A percentile compares a stretch with the other conserved stretches of the same genome.
These are phyloP conservation scores for Rhadina sibilatrix DNA, from an alignment of 2,113 vertebrate genomes.

Conservation along the genomic window DNA sequence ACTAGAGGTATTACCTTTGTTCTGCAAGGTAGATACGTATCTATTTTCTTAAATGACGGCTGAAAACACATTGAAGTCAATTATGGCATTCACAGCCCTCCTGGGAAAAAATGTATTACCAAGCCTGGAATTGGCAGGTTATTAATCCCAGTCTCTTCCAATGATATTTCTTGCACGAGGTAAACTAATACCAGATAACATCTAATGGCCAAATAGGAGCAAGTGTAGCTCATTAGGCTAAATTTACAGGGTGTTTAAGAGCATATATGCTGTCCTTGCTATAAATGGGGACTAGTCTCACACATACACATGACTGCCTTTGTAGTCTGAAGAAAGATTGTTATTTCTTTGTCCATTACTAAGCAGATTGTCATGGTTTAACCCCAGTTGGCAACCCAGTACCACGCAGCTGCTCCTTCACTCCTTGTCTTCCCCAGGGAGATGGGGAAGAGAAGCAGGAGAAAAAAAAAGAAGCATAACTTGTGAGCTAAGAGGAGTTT, in stretches of 20 bases:
- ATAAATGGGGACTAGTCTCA: not conserved
- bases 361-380: not conserved
- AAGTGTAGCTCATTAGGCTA: not conserved
- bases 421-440: not conserved
- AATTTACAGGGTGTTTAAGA: not conserved
- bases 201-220: not conserved
- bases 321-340: not conserved
- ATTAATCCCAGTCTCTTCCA: not conserved
- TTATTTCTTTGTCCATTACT: not conserved
- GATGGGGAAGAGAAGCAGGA: not conserved
- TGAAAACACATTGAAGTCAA: not conserved
- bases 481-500: not conserved
- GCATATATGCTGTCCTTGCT: not conserved
- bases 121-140: not conserved
- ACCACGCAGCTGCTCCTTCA: not conserved
- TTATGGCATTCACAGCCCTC: not conserved
- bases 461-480: not conserved
- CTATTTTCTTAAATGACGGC: not conserved
- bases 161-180: not conserved
- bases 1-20: not conserved
- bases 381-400: not conserved
- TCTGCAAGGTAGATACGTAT: not conserved
- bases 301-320: fast-evolving
- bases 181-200: not conserved
- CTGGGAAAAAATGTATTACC: not conserved